Percentiles rank a stretch among this genome's conserved stretches.
phyloP scores from a whole-genome alignment of 1,140 invertebrate genomes.

The Stratiolaelaps scimitus region DNA sequence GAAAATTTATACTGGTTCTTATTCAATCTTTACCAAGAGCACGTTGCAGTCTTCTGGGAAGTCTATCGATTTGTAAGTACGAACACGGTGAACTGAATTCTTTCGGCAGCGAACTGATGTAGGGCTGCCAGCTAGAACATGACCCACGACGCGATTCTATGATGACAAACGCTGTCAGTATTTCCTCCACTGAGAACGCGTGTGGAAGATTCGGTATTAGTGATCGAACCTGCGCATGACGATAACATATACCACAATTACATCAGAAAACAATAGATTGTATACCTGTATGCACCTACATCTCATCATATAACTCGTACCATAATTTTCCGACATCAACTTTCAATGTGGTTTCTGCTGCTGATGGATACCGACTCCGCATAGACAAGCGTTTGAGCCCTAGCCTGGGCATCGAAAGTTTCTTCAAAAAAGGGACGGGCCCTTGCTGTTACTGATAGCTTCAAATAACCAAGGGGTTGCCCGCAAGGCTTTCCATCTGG shows the following conservation, averaged over 20 bases:
- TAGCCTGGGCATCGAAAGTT: too few species aligned
- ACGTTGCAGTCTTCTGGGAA: slow-evolving; percentile 44
- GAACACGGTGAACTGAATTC: slow-evolving; percentile 42
- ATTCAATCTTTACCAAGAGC: slow-evolving; percentile 38
- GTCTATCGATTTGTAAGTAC: slow-evolving; percentile 36
- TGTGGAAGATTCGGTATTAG: neutral
- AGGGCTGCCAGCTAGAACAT: slow-evolving; percentile 43
- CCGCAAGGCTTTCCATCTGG: too few species aligned
- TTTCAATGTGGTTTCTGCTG: too few species aligned
- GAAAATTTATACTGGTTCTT: slow-evolving; percentile 26
- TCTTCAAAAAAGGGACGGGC: too few species aligned
- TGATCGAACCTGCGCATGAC: neutral
- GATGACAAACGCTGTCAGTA: slow-evolving; percentile 51
- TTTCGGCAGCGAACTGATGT: slow-evolving; percentile 50
- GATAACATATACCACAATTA: slow-evolving; percentile 5
- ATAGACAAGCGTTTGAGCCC: too few species aligned
- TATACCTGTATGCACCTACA: too few species aligned
- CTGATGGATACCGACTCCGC: too few species aligned
- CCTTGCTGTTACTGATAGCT: too few species aligned
- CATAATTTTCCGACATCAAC: slow-evolving; percentile 39
- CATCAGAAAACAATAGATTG: too few species aligned
- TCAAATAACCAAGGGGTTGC: too few species aligned
- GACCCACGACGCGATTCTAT: slow-evolving; percentile 39
- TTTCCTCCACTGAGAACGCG: slow-evolving; percentile 30
- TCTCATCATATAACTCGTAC: slow-evolving; percentile 30